Evolutionary conservation across 2,113 vertebrate genomes (phyloP).

Genomic region (Taxidea taxus): DNA sequence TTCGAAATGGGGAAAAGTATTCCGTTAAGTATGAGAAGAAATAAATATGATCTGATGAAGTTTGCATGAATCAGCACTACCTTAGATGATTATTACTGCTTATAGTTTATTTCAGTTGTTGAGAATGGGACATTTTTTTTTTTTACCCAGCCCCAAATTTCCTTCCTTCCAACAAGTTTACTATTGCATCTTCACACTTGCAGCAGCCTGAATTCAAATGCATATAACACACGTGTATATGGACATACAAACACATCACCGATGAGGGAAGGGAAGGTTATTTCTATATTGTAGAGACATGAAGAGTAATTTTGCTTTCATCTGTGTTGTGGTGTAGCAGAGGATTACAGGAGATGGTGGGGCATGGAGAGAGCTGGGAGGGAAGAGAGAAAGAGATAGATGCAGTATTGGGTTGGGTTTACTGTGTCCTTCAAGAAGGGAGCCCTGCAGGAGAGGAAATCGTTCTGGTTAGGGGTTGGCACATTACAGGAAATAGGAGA

Average conservation of each 20-base stretch:
- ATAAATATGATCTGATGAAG: background rate
- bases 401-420: background rate
- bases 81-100: background rate
- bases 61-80: background rate
- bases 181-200: background rate
- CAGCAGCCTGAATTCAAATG: background rate
- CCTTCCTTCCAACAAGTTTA: too few relatives aligned
- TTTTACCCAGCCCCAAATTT: background rate
- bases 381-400: background rate
- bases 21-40: background rate
- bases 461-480: background rate
- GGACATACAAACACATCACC: background rate
- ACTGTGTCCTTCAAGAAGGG: background rate
- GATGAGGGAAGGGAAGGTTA: background rate
- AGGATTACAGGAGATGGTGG: background rate
- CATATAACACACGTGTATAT: rapidly evolving
- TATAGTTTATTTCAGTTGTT: background rate
- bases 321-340: background rate
- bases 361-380: background rate
- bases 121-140: background rate
- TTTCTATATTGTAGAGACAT: background rate
- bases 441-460: background rate
- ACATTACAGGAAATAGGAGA: background rate
- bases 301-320: background rate
- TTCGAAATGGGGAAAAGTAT: background rate